Base-by-base conservation (phyloP, 2,113 vertebrate species). In the Candoia aspera region DNA sequence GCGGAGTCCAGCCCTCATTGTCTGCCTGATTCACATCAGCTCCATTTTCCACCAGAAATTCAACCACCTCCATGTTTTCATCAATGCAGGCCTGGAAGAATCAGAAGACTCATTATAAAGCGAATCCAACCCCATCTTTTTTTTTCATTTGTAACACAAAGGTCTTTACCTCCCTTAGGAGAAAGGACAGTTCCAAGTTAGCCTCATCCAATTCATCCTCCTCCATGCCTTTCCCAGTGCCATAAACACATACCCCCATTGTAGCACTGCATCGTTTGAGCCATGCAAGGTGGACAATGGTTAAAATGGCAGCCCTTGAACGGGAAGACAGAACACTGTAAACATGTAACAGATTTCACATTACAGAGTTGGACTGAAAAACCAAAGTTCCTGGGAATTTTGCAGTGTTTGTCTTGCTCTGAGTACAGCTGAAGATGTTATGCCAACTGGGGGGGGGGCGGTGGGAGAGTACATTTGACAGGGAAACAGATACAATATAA, bases 1-100 rank as follows among this genome's bases (percentile, higher is more conserved):
- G 97, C 0, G 99, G 98, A 0, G 99, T 99, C 99, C 99, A 99
- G 93, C 98, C 99, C 96, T 99, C 99, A 1, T 97, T 99, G 97
- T 99, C 98, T 0, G 98, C 98, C 95, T 98, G 98, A 97, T 99
- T 98, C 90, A 98, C 97, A 0, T 97, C 97, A 93, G 99, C 98
- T 0, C 98, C 97, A 5, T 96, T 97, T 89, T 98, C 97, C 95
- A 99, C 94, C 73, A 99, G 97, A 94, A 99, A 99, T 54, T 96
- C 97, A 85, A 99, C 98, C 89, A 99, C 98, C 89, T 99, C 99
- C 92, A 98, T 95, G 96, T 98, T 99, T 92, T 98, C 98, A 0
- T 99, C 98, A 5, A 99, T 99, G 92, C 98, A 99, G 89, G 98
- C 98, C 98, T 99, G 94, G 58, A 42, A 89, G 29, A 10, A 0